Percentiles rank a stretch among this genome's conserved stretches.
phyloP scores from a whole-genome alignment of 92 coral and sea anemone genomes.

The Phenganax subtilis region DNA sequence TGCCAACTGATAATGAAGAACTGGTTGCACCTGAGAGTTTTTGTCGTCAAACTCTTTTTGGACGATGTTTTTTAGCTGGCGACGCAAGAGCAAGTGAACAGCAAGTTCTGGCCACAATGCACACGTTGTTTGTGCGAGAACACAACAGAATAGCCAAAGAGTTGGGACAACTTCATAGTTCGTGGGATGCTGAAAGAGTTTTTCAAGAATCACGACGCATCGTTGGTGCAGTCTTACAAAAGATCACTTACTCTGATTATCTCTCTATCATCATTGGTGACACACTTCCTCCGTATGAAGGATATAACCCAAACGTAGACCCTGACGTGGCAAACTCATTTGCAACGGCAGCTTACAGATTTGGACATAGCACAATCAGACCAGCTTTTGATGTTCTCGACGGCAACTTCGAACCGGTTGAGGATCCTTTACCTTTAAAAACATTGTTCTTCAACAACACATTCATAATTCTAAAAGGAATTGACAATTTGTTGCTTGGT shows the following conservation, averaged over 20 bases:
- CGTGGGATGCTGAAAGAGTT: conserved; percentile 5
- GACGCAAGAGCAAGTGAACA: conserved; percentile 28
- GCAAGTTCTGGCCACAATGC: not conserved
- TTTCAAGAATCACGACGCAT: conserved; percentile 24
- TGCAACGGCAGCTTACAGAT: conserved; percentile 28
- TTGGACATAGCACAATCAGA: conserved; percentile 30
- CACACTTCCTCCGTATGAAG: not conserved
- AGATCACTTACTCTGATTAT: conserved; percentile 20
- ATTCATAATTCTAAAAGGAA: not conserved
- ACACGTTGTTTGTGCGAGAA: conserved; percentile 27
- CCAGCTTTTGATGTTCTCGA: conserved; percentile 18
- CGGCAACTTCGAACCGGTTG: not conserved
- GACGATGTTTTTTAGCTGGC: conserved; percentile 33
- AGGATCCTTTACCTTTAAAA: not conserved
- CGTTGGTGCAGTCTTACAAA: conserved; percentile 25
- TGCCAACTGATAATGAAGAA: not conserved
- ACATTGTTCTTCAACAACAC: conserved; percentile 28
- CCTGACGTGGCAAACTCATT: conserved; percentile 16
- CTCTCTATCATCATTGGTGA: conserved; percentile 7
- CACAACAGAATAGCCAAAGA: conserved; percentile 20
- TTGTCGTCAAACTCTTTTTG: not conserved
- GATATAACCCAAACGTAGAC: not conserved
- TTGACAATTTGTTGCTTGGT: not conserved
- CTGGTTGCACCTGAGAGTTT: not conserved
- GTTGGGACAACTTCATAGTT: not conserved